Conservation (phyloP, 1,140 invertebrate genomes). For the Leptopilina clavipes region DNA sequence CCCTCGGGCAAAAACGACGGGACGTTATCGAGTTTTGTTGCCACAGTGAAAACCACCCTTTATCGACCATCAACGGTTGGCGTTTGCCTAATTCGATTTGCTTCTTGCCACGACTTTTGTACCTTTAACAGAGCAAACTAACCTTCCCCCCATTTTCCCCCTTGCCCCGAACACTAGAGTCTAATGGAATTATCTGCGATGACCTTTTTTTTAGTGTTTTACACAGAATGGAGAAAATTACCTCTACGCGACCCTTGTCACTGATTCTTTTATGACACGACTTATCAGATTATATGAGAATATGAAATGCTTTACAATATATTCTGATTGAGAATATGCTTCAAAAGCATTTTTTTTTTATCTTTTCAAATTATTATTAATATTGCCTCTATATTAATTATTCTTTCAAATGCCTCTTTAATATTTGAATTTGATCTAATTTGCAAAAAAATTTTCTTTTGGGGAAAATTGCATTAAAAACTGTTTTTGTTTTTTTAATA, state of each 20-base stretch:
- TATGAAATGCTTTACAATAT: neutral
- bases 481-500: no score
- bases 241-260: slow-evolving; percentile 34
- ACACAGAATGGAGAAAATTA: slow-evolving; percentile 40
- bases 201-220: slow-evolving; percentile 48
- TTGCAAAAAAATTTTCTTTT: no score
- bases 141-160: no score
- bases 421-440: no score
- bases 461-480: no score
- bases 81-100: slow-evolving; percentile 53
- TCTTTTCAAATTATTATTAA: no score
- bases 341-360: no score
- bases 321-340: neutral
- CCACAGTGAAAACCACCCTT: slow-evolving; percentile 46
- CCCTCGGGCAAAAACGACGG: neutral
- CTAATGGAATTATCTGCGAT: slow-evolving; percentile 44
- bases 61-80: slow-evolving; percentile 38
- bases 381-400: no score
- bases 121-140: slow-evolving; percentile 14
- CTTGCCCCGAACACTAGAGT: slow-evolving; percentile 38
- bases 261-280: neutral
- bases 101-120: slow-evolving; percentile 47
- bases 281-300: no score
- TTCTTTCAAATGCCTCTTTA: no score
- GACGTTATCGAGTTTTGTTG: slow-evolving; percentile 52